Evolutionary conservation across 1,140 invertebrate species (phyloP).

Genomic region (Cardiocondyla obscurior): DNA sequence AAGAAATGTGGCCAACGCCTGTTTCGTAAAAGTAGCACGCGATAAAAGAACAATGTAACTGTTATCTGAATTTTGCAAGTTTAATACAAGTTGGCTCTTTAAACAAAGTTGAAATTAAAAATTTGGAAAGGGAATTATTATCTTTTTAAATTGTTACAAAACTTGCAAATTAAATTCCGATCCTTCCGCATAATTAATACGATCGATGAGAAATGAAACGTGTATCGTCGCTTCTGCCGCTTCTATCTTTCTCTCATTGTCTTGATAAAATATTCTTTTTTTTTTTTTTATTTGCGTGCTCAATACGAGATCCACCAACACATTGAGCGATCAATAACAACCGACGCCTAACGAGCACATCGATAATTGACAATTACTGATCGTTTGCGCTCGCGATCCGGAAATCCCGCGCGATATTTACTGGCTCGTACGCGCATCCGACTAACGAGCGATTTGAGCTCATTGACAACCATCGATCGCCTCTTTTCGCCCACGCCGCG

Average conservation of each 20-base stretch:
- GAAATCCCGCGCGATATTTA: slow-evolving; percentile 27
- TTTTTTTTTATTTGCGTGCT: neutral
- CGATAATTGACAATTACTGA: slow-evolving; percentile 56
- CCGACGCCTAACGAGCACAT: slow-evolving; percentile 49
- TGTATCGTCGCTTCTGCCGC: neutral
- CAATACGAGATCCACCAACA: slow-evolving; percentile 12
- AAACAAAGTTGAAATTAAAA: neutral
- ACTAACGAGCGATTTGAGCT: slow-evolving; percentile 46
- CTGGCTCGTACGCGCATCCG: neutral
- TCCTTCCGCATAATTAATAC: neutral
- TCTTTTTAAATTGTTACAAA: neutral
- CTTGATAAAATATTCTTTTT: slow-evolving; percentile 21
- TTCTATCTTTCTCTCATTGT: neutral
- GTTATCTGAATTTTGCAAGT: neutral
- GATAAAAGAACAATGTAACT: neutral
- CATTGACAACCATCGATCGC: slow-evolving; percentile 55
- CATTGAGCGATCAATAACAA: slow-evolving; percentile 47
- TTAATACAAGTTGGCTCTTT: neutral
- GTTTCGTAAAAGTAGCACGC: neutral
- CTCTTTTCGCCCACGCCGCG: slow-evolving; percentile 43
- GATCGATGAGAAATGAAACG: neutral
- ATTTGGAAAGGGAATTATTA: neutral
- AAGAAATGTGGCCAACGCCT: neutral
- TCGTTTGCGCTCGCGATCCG: slow-evolving; percentile 51
- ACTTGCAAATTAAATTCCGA: neutral